phyloP scores from a whole-genome alignment of 2,113 vertebrate species.

The Hippoglossus stenolepis region DNA sequence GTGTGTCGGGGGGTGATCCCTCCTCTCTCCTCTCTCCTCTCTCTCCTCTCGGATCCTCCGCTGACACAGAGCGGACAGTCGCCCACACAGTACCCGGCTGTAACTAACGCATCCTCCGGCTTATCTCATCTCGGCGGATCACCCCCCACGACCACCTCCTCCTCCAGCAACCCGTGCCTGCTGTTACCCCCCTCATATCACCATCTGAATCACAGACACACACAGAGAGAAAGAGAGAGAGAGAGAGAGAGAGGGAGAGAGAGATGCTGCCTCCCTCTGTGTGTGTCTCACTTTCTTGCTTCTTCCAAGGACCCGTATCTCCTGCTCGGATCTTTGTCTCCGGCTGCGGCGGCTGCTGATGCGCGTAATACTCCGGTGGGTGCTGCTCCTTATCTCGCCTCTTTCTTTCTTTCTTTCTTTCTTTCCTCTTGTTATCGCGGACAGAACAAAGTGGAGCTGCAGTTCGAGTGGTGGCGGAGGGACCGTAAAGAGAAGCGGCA shows the following conservation, averaged over 20 bases:
- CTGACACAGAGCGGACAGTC: slow-evolving; percentile 43
- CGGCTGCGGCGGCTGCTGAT: slow-evolving; percentile 55
- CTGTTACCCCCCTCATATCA: slow-evolving; percentile 11
- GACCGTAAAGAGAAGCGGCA: background rate
- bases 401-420: slow-evolving; percentile 13
- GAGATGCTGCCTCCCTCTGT: slow-evolving; percentile 12
- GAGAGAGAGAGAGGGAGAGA: background rate
- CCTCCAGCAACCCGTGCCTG: slow-evolving; percentile 16
- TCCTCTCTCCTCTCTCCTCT: slow-evolving; percentile 21
- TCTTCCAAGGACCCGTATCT: slow-evolving; percentile 37
- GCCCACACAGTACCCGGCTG: slow-evolving; percentile 44
- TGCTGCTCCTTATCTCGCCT: slow-evolving; percentile 45
- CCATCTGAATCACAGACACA: slow-evolving; percentile 13
- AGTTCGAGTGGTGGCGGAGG: too few species aligned
- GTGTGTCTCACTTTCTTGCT: slow-evolving; percentile 61
- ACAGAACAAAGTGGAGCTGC: slow-evolving; percentile 4
- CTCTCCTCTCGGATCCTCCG: slow-evolving; percentile 30
- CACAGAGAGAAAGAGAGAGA: too few species aligned
- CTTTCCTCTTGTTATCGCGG: slow-evolving; percentile 23
- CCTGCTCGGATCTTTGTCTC: slow-evolving; percentile 56
- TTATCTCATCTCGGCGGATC: slow-evolving; percentile 58
- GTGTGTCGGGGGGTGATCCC: slow-evolving; percentile 38
- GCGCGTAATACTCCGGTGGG: slow-evolving; percentile 66
- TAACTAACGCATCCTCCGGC: slow-evolving; percentile 21
- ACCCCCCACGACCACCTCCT: background rate